Evolutionary conservation across 2,888 invertebrate species (phyloP).

Genomic region (Epinotia ramella): DNA sequence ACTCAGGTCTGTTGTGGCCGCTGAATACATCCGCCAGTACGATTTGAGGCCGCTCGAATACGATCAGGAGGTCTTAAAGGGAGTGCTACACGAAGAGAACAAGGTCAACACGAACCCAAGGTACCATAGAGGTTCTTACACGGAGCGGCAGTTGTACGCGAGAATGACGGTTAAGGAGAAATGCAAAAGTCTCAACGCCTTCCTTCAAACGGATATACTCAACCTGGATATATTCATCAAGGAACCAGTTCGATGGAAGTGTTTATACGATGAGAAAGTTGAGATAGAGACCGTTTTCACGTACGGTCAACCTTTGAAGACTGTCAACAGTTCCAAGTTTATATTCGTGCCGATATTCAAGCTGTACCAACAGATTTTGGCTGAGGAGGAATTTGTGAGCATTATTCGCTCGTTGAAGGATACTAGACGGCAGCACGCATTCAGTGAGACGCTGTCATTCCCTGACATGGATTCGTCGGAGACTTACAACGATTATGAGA

Average conservation of each 20-base stretch:
- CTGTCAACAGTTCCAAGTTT: slow-evolving; percentile 87
- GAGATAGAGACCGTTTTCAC: slow-evolving; percentile 67
- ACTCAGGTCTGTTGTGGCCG: slow-evolving; percentile 80
- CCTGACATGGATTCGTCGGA: slow-evolving; percentile 64
- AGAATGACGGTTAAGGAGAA: slow-evolving; percentile 79
- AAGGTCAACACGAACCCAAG: slow-evolving; percentile 79
- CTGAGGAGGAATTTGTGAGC: slow-evolving; percentile 73
- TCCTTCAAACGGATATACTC: slow-evolving; percentile 75
- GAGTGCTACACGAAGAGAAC: slow-evolving; percentile 73
- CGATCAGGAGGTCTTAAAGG: slow-evolving; percentile 80
- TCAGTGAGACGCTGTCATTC: slow-evolving; percentile 60
- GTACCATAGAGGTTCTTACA: slow-evolving; percentile 84
- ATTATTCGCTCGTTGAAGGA: slow-evolving; percentile 52
- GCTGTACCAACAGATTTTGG: slow-evolving; percentile 74
- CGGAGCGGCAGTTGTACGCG: slow-evolving; percentile 81
- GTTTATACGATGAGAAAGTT: slow-evolving; percentile 55
- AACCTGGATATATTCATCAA: slow-evolving; percentile 69
- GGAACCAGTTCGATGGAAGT: slow-evolving; percentile 67
- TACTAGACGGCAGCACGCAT: slow-evolving; percentile 35
- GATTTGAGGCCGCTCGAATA: slow-evolving; percentile 81
- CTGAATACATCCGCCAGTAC: slow-evolving; percentile 86
- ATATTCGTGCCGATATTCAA: slow-evolving; percentile 80
- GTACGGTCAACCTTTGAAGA: slow-evolving; percentile 81
- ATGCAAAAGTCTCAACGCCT: slow-evolving; percentile 72
- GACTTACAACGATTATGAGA: slow-evolving; percentile 75